Conservation (phyloP, 2,113 vertebrate genomes). For the Lasiurus cinereus region DNA sequence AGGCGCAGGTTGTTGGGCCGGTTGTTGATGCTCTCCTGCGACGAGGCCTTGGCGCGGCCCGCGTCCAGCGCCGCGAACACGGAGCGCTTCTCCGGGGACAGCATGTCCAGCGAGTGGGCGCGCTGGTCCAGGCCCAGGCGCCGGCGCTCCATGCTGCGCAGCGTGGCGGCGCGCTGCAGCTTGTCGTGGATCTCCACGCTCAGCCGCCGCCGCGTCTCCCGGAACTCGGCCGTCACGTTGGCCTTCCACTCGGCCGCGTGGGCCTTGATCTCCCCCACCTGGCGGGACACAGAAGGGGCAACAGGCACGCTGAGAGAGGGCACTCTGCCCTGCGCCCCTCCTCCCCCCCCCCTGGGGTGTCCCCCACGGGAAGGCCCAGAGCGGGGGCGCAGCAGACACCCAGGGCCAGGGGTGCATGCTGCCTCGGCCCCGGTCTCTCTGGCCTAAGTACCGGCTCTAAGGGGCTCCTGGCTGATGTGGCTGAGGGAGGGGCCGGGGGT, state of each 20-base stretch:
- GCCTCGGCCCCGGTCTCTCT: neutral
- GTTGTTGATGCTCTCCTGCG: slow-evolving; percentile 98
- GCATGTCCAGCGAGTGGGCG: slow-evolving; percentile 97
- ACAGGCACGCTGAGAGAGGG: neutral
- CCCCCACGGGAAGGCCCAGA: neutral
- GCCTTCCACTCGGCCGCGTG: slow-evolving; percentile 99
- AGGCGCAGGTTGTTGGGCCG: slow-evolving; percentile 96
- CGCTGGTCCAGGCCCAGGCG: slow-evolving; percentile 97
- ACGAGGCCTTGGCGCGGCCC: slow-evolving; percentile 95
- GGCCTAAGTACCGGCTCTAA: neutral
- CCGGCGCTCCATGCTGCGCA: slow-evolving; percentile 98
- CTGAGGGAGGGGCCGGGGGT: neutral
- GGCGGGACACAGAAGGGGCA: slow-evolving; percentile 41
- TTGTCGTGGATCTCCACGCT: slow-evolving; percentile 98
- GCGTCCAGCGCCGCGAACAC: slow-evolving; percentile 95
- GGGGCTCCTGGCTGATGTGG: neutral
- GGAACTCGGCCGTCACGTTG: slow-evolving; percentile 96
- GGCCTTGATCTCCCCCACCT: slow-evolving; percentile 98
- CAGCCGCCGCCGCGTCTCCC: slow-evolving; percentile 95
- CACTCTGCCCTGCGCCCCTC: accelerated
- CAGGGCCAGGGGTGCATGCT: too few species aligned
- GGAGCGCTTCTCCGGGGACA: slow-evolving; percentile 96
- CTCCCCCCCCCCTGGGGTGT: neutral
- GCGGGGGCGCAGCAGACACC: accelerated
- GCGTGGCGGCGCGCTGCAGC: slow-evolving; percentile 97